These are phyloP conservation scores for Dryas iulia DNA, from an alignment of 1,140 invertebrate species.

Conservation along the genomic window DNA sequence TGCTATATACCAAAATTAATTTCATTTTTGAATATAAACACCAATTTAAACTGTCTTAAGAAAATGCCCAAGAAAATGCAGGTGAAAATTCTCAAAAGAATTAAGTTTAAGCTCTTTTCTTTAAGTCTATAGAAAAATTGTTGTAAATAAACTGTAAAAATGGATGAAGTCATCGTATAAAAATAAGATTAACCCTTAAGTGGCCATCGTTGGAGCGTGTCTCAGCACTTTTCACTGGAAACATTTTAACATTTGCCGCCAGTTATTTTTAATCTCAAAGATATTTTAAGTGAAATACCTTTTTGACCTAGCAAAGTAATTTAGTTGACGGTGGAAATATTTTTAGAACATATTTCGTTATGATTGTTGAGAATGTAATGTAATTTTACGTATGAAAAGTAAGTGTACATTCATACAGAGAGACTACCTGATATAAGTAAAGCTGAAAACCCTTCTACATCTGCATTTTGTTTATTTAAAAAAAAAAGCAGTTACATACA, in stretches of 20 bases:
- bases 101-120: background rate
- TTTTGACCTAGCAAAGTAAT: background rate
- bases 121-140: background rate
- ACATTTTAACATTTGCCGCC: background rate
- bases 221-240: background rate
- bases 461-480: too few species aligned
- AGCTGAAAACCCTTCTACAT: too few species aligned
- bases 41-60: background rate
- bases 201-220: slow-evolving; percentile 1
- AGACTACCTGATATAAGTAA: too few species aligned
- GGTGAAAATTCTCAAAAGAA: background rate
- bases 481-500: too few species aligned
- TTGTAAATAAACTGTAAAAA: slow-evolving; percentile 7
- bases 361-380: background rate
- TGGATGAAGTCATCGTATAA: slow-evolving; percentile 7
- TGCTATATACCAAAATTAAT: too few species aligned
- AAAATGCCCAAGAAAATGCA: background rate
- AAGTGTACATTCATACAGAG: too few species aligned
- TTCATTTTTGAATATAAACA: too few species aligned
- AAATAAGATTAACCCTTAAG: slow-evolving; percentile 9
- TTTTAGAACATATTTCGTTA: background rate
- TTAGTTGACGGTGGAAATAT: background rate
- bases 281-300: background rate
- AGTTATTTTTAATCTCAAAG: background rate
- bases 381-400: too few species aligned